Evolutionary conservation across 2,888 invertebrate genomes (phyloP).

Genomic region (Drosophila melanocephala): DNA sequence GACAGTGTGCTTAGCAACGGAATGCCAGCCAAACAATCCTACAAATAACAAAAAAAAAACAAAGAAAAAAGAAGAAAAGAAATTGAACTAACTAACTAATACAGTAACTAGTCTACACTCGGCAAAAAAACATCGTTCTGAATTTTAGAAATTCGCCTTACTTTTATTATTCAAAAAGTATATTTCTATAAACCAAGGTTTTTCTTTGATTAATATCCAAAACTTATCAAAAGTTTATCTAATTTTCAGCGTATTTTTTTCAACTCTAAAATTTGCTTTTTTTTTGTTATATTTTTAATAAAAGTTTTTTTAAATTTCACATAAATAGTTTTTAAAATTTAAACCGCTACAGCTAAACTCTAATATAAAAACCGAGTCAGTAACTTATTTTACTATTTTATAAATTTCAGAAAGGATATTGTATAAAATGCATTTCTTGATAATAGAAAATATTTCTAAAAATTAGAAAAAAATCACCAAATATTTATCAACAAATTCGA

Average conservation of each 20-base stretch:
- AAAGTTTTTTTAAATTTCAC: no score
- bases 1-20: constrained; percentile 34
- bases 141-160: neutral
- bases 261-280: no score
- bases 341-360: neutral
- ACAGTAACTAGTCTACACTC: neutral
- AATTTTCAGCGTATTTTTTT: neutral
- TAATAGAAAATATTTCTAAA: neutral
- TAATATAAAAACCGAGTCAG: neutral
- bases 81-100: neutral
- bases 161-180: neutral
- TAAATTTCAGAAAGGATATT: neutral
- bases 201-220: no score
- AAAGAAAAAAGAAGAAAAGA: neutral
- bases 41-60: constrained; percentile 14
- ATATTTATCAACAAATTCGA: neutral
- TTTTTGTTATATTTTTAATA: no score
- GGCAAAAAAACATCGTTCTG: neutral
- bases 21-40: constrained; percentile 23
- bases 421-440: neutral
- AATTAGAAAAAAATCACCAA: neutral
- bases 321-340: no score
- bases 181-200: neutral
- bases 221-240: neutral
- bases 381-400: neutral